Conservation (phyloP, 2,797 vertebrate genomes). For the Tachyglossus aculeatus region DNA sequence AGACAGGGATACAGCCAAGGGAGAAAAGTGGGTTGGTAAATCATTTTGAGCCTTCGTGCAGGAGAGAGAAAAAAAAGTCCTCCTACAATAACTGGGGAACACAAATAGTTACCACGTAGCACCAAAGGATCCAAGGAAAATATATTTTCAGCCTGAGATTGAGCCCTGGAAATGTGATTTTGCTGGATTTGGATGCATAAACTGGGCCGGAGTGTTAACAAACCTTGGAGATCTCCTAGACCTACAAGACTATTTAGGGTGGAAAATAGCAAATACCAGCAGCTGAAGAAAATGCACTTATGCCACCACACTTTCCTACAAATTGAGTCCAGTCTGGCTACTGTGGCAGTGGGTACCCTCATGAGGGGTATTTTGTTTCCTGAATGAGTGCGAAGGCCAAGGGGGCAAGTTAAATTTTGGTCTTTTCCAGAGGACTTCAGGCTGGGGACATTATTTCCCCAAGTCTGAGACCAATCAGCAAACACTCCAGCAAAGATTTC, state of each 20-base stretch:
- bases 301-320: not conserved
- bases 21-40: not conserved
- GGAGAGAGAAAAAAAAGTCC: not conserved
- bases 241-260: not conserved
- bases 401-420: slow-evolving; percentile 41
- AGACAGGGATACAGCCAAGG: no score
- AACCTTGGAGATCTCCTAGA: not conserved
- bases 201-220: not conserved
- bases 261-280: not conserved
- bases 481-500: slow-evolving; percentile 30
- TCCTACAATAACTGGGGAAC: no score
- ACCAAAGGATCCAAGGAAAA: slow-evolving; percentile 66
- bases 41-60: not conserved
- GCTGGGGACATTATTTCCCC: slow-evolving; percentile 4
- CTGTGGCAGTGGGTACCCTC: not conserved
- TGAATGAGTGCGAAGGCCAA: slow-evolving; percentile 39
- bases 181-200: not conserved
- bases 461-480: slow-evolving; percentile 32
- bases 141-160: slow-evolving; percentile 1
- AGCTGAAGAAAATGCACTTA: not conserved
- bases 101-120: slow-evolving; percentile 40
- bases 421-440: slow-evolving; percentile 56
- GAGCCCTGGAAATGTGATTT: slow-evolving; percentile 40
- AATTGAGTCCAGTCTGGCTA: not conserved
- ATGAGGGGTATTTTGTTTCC: slow-evolving; percentile 28